Evolutionary conservation across 1,140 invertebrate species (phyloP), one percentile per base, ranked within the genome.

Genomic region (Lepeophtheirus salmonis): DNA sequence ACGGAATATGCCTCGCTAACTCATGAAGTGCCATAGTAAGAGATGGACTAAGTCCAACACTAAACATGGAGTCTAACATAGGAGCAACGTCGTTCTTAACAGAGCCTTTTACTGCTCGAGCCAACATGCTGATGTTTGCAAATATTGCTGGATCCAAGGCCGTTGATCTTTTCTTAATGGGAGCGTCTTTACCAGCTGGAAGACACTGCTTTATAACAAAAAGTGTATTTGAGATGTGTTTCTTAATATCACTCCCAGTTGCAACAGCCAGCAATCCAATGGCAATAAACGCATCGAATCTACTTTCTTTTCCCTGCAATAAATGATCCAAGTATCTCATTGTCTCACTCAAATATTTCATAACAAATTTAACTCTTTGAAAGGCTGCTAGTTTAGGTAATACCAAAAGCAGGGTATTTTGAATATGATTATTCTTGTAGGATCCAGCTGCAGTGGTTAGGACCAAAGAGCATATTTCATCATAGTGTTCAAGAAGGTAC

Each of bases 301-400:
- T 77, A 68, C 94, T 88, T 52, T 17, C 14, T 26, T 52, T 60
- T 21, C 20, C 59, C 51, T 26, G 65, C 13, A n/a, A 61, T 22
- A 26, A 63, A 20, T 18, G 67, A 56, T 30, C 63, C 64, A 61
- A 67, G 50, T 3, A 67, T 55, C 14, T 59, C 26, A 52, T 67
- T 53, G 18, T 60, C 62, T 57, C 67, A 60, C 23, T 48, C 6
- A 61, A 21, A 53, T 57, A 65, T 59, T 50, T 62, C 23, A 53
- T 54, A 3, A 59, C 71, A 67, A 95, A 96, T 26, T 79, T 77
- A n/a, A 81, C 78, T 58, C 81, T 82, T 69, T 90, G 83, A 65
- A 97, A 94, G 13, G 89, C 89, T 4, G 89, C 90, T n/a, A 97
- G 70, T 57, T 91, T 76, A n/a, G 94, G 94, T 62, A 97, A 74